Percentiles rank a stretch among this genome's conserved stretches.
Conservation (phyloP, 2,888 invertebrate genomes). For the Aphrophora alni region DNA sequence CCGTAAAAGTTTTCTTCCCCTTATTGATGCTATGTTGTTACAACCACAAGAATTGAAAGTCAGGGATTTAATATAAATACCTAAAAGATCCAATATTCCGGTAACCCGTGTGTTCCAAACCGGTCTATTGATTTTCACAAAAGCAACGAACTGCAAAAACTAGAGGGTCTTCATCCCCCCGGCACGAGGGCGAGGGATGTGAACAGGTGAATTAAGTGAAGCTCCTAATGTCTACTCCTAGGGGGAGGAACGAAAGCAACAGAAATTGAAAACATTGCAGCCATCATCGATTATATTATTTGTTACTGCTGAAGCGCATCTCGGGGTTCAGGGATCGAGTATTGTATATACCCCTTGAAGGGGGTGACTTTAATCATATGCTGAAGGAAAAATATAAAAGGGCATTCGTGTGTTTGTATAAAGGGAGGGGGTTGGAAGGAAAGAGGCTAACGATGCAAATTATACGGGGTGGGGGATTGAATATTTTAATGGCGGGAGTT, state of each 20-base stretch:
- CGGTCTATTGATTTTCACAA: not conserved
- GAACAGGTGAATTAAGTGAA: not conserved
- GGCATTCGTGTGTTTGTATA: conserved; percentile 6
- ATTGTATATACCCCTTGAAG: not conserved
- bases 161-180: not conserved
- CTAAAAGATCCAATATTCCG: not conserved
- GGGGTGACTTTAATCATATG: conserved; percentile 9
- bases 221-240: not conserved
- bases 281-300: not conserved
- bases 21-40: no score
- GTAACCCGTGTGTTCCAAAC: not conserved
- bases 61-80: no score
- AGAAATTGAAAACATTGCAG: not conserved
- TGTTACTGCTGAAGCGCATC: not conserved
- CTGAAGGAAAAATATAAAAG: not conserved
- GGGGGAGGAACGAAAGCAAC: not conserved
- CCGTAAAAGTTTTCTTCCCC: no score
- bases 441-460: not conserved
- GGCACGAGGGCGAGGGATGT: not conserved
- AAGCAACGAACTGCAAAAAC: not conserved
- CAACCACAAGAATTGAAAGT: no score
- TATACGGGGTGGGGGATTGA: not conserved
- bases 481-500: not conserved
- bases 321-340: not conserved
- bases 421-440: not conserved